Conservation (phyloP, 1,140 invertebrate genomes). For the Cyclina sinensis region DNA sequence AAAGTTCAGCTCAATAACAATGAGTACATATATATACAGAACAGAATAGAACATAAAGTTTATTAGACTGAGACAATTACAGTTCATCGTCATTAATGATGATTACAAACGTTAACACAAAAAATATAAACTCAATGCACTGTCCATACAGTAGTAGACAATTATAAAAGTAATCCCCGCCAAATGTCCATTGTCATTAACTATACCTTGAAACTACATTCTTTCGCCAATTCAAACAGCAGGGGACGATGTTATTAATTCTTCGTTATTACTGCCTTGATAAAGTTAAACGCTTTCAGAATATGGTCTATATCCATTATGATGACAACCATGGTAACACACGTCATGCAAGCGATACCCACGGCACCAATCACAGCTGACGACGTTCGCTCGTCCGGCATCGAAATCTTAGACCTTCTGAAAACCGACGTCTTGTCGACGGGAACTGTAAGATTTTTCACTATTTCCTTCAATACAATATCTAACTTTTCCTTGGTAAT, state of each 20-base stretch:
- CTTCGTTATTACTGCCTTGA: neutral
- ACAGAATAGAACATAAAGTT: too few relatives aligned
- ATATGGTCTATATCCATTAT: constrained; percentile 5
- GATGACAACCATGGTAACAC: neutral
- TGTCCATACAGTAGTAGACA: too few relatives aligned
- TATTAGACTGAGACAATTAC: too few relatives aligned
- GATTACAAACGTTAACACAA: too few relatives aligned
- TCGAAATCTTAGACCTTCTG: constrained; percentile 20
- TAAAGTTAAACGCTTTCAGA: neutral
- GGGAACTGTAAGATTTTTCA: neutral
- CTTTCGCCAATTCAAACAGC: too few relatives aligned
- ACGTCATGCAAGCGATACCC: neutral
- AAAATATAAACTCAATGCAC: too few relatives aligned
- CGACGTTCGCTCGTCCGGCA: neutral
- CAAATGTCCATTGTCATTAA: neutral
- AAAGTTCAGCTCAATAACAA: too few relatives aligned
- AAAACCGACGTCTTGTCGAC: neutral
- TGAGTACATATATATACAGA: too few relatives aligned
- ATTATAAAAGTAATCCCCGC: too few relatives aligned
- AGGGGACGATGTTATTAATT: neutral
- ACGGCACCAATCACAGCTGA: neutral
- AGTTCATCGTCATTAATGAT: too few relatives aligned
- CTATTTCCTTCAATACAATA: neutral
- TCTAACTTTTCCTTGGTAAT: neutral
- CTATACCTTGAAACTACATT: neutral